Conservation (phyloP, 1,140 invertebrate genomes). For the Temnothorax longispinosus region DNA sequence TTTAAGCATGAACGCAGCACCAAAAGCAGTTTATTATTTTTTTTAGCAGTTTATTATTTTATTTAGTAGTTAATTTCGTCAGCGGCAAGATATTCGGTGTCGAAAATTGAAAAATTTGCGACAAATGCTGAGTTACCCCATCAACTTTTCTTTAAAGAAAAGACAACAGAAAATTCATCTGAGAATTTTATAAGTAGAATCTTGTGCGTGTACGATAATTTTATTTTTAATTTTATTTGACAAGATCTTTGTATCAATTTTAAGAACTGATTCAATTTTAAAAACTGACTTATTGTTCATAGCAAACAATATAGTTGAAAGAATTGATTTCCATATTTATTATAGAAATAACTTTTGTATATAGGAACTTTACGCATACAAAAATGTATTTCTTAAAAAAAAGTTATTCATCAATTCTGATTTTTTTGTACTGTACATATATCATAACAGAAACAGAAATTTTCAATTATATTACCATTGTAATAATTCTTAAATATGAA, state of each 20-base stretch:
- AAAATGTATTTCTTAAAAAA: neutral
- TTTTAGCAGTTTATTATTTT: no score
- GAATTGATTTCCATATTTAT: neutral
- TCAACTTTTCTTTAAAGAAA: neutral
- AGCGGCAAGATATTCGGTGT: neutral
- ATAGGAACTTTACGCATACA: neutral
- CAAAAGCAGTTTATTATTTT: neutral
- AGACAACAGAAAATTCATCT: neutral
- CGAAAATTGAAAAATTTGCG: neutral
- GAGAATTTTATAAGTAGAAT: neutral
- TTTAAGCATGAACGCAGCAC: neutral
- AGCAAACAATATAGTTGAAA: neutral
- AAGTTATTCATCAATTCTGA: neutral
- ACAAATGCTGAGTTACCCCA: neutral
- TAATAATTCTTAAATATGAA: neutral
- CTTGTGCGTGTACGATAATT: neutral
- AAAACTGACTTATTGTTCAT: neutral
- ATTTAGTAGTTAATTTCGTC: neutral
- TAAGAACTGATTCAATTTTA: neutral
- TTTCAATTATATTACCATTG: neutral
- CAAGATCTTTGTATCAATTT: neutral
- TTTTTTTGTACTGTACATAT: neutral
- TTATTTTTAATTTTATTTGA: neutral
- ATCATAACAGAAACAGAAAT: neutral
- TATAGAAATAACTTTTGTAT: neutral